Base-by-base conservation (phyloP, 2,113 vertebrate species). In the Calypte anna region DNA sequence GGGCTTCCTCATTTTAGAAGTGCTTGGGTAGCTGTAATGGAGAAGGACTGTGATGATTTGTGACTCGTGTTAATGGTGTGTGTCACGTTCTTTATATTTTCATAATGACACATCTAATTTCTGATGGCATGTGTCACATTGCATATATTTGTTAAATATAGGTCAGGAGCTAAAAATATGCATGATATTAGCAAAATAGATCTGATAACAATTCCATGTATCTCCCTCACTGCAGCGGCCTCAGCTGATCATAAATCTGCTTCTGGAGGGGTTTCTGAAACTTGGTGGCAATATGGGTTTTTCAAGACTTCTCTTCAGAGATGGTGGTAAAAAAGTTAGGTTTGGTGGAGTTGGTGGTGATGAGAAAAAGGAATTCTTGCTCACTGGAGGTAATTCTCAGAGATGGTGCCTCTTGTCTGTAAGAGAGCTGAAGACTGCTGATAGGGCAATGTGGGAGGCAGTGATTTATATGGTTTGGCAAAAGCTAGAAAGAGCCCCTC, bases 1-100 rank as follows among this genome's bases (percentile, higher is more conserved):
- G 85, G 86, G 76, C 33, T 61, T 77, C 75, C 90, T 76, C 25
- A 0, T 74, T 86, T 90, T 46, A 57, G 77, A 77, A 91, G 87
- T 95, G 90, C 90, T 94, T 70, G 74, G 62, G 82, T 70, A 57
- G 88, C 84, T 86, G 33, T 78, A 90, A 90, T 54, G 88, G 82
- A 86, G 95, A 58, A 82, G 80, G 88, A 82, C 1, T 18, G 53
- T 93, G 75, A 97, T 93, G 90, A 30, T 7, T 95, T 94, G 66
- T 94, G 96, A 95, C 96, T 93, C 4, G 25, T 96, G 95, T 70
- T 97, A 97, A 97, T 96, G 97, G 94, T 96, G 96, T 33, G 46
- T 90, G 93, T 94, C 97, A 95, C 90, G 30, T 86, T 82, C 94
- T 72, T 88, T 59, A 19, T 86, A 58, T 86, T 79, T 25, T 63